Evolutionary conservation across 2,888 invertebrate species (phyloP).

Genomic region (Galerucella nymphaeae): DNA sequence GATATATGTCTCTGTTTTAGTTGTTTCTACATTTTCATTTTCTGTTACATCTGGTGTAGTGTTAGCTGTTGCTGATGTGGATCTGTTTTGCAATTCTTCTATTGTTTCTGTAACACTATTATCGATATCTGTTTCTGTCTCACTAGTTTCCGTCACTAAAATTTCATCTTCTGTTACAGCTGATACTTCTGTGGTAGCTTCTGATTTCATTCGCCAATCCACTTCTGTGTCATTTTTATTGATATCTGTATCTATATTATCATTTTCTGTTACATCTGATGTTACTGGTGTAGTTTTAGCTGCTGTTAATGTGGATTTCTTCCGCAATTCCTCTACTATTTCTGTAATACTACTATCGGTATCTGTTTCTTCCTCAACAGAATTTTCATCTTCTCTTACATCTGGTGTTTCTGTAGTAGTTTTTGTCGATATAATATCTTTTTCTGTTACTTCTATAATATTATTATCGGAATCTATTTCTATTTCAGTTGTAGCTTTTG

Average conservation of each 20-base stretch:
- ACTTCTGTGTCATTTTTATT: too few relatives aligned
- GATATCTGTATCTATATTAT: too few relatives aligned
- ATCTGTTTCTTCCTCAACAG: background rate
- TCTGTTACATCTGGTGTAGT: background rate
- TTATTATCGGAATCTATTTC: background rate
- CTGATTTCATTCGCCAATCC: background rate
- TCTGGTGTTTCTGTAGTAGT: background rate
- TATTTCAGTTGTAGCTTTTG: conserved; percentile 10
- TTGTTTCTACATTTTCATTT: too few relatives aligned
- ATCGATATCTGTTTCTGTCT: background rate
- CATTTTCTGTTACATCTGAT: too few relatives aligned
- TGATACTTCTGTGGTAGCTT: background rate
- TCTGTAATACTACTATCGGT: background rate
- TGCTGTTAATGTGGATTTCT: background rate
- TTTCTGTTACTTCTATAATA: background rate
- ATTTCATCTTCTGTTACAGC: background rate
- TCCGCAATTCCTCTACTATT: background rate
- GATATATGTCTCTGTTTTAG: too few relatives aligned
- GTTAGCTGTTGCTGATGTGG: background rate
- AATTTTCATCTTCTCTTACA: background rate
- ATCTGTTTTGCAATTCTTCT: too few relatives aligned
- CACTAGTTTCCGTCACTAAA: too few relatives aligned
- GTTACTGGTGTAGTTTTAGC: background rate
- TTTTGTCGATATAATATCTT: background rate
- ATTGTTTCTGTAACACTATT: background rate